Base-by-base conservation (phyloP, 53 echinoderm and acorn worm species). In the Hippasteria phrygiana region DNA sequence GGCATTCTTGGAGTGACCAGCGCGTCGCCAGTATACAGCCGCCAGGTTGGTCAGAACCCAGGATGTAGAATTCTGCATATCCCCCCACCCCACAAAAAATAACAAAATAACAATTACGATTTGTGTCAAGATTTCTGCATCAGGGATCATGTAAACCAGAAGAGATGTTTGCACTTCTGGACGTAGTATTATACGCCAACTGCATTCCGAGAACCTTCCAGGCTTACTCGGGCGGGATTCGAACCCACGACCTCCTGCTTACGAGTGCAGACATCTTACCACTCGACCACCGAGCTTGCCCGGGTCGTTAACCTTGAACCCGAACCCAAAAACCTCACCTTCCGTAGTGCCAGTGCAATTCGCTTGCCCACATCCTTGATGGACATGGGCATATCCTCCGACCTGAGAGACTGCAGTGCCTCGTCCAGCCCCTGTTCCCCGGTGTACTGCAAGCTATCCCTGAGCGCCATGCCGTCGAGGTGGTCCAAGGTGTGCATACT, bases 41-140 rank as follows among this genome's bases (percentile, higher is more conserved):
- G 98, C 98, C 84, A 98, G 92, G 77, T 98, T 98, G 48, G 94
- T 90, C 28, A 91, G 91, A 4, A 98, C 94, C 98, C 98, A 98
- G 11, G 94, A 95, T 18, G 92, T 91, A 12, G 89, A 91, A 69
- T 98, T 93, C 89, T 92, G 53, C 18, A 77, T 29, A 13, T n/a
- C n/a, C n/a, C n/a, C n/a, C n/a, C n/a, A n/a, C n/a, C n/a, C n/a
- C n/a, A n/a, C n/a, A n/a, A n/a, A n/a, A n/a, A n/a, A n/a, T n/a
- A n/a, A n/a, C n/a, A n/a, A n/a, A n/a, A n/a, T n/a, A n/a, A n/a
- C n/a, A n/a, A n/a, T n/a, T n/a, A n/a, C n/a, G n/a, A n/a, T n/a
- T n/a, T n/a, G n/a, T n/a, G n/a, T n/a, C n/a, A n/a, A n/a, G n/a
- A n/a, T n/a, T n/a, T n/a, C n/a, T n/a, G n/a, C n/a, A n/a, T n/a